A percentile compares a stretch with the other conserved stretches of the same genome.
Conservation (phyloP, 2,797 vertebrate species). For the Gallinago stenura region DNA sequence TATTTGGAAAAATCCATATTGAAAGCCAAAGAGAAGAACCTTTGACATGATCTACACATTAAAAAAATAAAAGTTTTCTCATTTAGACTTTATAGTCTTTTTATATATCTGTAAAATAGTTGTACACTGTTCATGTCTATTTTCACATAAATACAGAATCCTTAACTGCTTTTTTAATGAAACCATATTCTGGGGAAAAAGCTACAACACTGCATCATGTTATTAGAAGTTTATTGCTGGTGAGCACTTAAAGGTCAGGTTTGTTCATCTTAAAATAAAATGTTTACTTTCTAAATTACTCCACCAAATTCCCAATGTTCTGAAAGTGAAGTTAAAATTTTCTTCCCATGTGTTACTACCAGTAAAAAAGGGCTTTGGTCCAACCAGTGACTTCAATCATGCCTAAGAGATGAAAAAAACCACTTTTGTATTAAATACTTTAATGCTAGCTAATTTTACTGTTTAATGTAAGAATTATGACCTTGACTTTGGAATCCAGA, state of each 20-base stretch:
- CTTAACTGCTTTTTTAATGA: background rate
- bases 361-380: background rate
- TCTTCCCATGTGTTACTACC: background rate
- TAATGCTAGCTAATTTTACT: background rate
- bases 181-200: background rate
- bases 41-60: background rate
- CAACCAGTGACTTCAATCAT: background rate
- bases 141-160: background rate
- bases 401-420: background rate
- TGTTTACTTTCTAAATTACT: background rate
- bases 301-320: background rate
- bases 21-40: background rate
- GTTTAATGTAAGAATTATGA: background rate
- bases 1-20: background rate
- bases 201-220: background rate
- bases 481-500: background rate
- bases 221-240: background rate
- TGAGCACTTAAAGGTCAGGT: background rate
- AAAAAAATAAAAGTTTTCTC: background rate
- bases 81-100: background rate
- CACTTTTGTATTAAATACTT: background rate
- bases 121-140: background rate
- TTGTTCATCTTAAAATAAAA: background rate
- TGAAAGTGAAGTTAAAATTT: background rate
- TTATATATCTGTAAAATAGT: background rate